Evolutionary conservation across 2,888 invertebrate species (phyloP), one percentile per base, ranked within the genome.

Genomic region (Cancer borealis): DNA sequence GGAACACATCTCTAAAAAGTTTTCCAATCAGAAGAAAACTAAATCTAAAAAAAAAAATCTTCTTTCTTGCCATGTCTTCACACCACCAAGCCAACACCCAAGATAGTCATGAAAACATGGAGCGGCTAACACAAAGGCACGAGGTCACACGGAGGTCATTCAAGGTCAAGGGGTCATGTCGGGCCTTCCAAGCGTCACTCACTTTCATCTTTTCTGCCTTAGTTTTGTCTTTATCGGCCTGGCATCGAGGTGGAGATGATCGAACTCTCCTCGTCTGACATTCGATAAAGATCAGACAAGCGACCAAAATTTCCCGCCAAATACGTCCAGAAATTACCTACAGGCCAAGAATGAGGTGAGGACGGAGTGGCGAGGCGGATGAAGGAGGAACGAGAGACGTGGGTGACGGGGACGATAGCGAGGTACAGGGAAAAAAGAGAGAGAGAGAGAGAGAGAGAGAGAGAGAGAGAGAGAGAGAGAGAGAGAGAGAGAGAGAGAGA

Each of bases 281-380:
- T 39, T 45, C 21, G 91, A 91, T 91, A 91, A 91, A 8, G 91
- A 91, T 91, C 91, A 46, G 73, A 30, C 21, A 73, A 91, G 91
- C 79, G 79, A 79, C 66, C 79, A 30, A 79, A 79, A 79, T 79
- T 79, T 30, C 79, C 79, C 30, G 79, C 88, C 88, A 88, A 49
- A 46, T 49, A 88, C 88, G 46, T 88, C 47, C 88, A 88, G 17
- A 47, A 91, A 60, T 30, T 39, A 66, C 26, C 46, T n/a, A 91
- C 45, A n/a, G 60, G 73, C 66, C 73, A 73, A 17, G 30, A 39
- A n/a, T n/a, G 5, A 39, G 45, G 46, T 17, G 73, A 45, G 10
- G 39, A 46, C 10, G 17, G 90, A 47, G 60, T 49, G 90, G 90
- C 17, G 90, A 30, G 47, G 47, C 26, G 49, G 49, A 79, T 79